Percentiles rank a stretch among this genome's conserved stretches.
phyloP scores from a whole-genome alignment of 2,797 vertebrate genomes.

The Falco peregrinus region DNA sequence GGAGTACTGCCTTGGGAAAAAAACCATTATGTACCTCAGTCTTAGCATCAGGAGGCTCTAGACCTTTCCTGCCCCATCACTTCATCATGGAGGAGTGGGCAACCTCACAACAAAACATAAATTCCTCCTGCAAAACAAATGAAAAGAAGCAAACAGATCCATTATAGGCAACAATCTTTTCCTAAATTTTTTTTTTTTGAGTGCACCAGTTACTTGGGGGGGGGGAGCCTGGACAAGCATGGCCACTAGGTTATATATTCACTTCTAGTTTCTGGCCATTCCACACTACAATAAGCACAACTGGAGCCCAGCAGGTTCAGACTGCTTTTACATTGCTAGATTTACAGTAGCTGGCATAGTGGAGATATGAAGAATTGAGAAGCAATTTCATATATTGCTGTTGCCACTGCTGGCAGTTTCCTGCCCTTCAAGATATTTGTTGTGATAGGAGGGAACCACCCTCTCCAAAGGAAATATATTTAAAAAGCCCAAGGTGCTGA shows the following conservation, averaged over 20 bases:
- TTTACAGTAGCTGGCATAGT: constrained; percentile 44
- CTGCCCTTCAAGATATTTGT: constrained; percentile 38
- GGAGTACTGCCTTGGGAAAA: neutral
- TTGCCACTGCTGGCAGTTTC: constrained; percentile 47
- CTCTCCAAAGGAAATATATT: neutral
- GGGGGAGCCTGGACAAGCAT: neutral
- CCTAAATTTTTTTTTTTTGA: neutral
- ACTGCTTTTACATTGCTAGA: constrained; percentile 29
- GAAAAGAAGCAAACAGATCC: neutral
- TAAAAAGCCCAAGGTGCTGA: neutral
- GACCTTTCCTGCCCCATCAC: neutral
- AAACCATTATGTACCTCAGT: fast-evolving
- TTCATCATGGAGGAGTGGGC: neutral
- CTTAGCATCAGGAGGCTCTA: neutral
- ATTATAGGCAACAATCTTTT: neutral
- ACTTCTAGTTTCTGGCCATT: neutral
- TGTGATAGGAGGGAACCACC: constrained; percentile 29
- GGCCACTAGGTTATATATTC: neutral
- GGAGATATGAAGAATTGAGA: constrained; percentile 48
- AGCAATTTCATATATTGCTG: constrained; percentile 61
- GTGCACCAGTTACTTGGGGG: neutral
- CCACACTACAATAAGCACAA: neutral
- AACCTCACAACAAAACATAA: neutral
- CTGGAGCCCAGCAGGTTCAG: neutral
- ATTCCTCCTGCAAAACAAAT: neutral